These are phyloP conservation scores for Boloria selene DNA, from an alignment of 2,888 invertebrate genomes.

Conservation along the genomic window DNA sequence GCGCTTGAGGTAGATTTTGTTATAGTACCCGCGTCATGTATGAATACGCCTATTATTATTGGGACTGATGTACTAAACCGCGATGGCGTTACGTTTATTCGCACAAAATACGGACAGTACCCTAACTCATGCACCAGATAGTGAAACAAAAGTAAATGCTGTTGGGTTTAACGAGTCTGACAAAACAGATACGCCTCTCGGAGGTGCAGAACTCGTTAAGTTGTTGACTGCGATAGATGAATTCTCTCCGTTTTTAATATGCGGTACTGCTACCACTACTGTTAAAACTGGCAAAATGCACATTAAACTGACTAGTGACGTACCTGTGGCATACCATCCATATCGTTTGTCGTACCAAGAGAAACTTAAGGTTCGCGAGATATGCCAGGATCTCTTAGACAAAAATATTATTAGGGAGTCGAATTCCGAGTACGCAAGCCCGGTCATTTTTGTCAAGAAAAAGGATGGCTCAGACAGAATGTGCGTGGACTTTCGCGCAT, in stretches of 20 bases:
- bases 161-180: background rate
- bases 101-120: conserved; percentile 36
- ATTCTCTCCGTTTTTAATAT: conserved; percentile 37
- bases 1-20: conserved; percentile 39
- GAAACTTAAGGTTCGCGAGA: conserved; percentile 42
- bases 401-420: conserved; percentile 42
- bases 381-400: conserved; percentile 38
- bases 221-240: conserved; percentile 30
- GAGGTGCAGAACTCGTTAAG: conserved; percentile 12
- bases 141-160: background rate
- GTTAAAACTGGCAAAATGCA: conserved; percentile 44
- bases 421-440: conserved; percentile 39
- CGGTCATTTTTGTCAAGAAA: conserved; percentile 37
- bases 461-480: conserved; percentile 36
- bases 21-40: conserved; percentile 37
- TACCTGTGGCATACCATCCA: conserved; percentile 41
- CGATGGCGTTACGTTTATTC: conserved; percentile 40
- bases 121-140: conserved; percentile 27
- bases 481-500: conserved; percentile 42
- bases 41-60: conserved; percentile 40
- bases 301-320: conserved; percentile 38
- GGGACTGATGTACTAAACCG: conserved; percentile 44
- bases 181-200: conserved; percentile 30
- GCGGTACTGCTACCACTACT: conserved; percentile 42
- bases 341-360: conserved; percentile 42